Evolutionary conservation across 2,113 vertebrate genomes (phyloP).

Genomic region (Vicugna pacos): DNA sequence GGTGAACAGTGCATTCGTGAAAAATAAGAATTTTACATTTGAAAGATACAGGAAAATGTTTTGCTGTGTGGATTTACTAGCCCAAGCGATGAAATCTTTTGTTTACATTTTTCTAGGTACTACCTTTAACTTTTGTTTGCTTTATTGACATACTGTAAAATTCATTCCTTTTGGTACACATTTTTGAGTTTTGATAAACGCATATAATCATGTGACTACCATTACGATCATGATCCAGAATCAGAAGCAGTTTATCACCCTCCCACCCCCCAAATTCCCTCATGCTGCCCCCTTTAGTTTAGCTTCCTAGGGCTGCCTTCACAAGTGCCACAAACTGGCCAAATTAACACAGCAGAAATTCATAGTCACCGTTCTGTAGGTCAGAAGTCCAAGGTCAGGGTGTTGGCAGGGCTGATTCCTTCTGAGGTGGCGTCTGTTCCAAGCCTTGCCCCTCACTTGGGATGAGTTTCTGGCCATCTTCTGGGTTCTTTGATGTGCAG

Average conservation of each 20-base stretch:
- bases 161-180: not conserved
- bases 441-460: not conserved
- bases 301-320: not conserved
- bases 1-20: not conserved
- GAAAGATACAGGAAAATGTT: not conserved
- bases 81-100: not conserved
- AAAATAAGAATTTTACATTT: slow-evolving; percentile 18
- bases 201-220: not conserved
- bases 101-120: not conserved
- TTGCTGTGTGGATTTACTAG: not conserved
- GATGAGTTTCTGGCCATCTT: not conserved
- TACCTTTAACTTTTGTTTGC: not conserved
- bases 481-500: not conserved
- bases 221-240: not conserved
- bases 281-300: not conserved
- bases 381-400: not conserved
- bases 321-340: not conserved
- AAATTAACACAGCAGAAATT: not conserved
- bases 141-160: not conserved
- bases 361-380: not conserved
- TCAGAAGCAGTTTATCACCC: not conserved
- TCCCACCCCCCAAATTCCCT: not conserved
- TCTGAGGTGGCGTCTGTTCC: not conserved
- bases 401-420: not conserved
- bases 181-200: not conserved